These are phyloP conservation scores for Orchesella cincta DNA, from an alignment of 1,140 invertebrate species.

Conservation along the genomic window DNA sequence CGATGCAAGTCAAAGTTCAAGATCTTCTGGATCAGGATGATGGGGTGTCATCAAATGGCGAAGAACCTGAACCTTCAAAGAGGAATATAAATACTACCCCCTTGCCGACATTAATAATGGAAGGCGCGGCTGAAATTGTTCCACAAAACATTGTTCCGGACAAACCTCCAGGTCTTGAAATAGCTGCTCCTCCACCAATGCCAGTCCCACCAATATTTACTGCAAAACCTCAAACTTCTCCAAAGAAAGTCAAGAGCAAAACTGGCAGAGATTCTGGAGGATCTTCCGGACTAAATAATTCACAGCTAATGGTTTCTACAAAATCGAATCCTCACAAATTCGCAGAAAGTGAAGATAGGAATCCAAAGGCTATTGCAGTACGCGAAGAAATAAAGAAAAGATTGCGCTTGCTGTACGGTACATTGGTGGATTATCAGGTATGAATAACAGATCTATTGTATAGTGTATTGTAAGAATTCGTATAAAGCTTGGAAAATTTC, in stretches of 20 bases:
- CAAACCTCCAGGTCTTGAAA: conserved; percentile 53
- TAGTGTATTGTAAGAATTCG: too few species aligned
- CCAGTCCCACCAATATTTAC: not conserved
- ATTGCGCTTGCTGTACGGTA: conserved; percentile 72
- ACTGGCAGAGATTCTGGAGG: not conserved
- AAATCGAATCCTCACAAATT: conserved; percentile 44
- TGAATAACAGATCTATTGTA: too few species aligned
- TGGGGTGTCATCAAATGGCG: conserved; percentile 52
- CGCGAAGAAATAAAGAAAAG: conserved; percentile 70
- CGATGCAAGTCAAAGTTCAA: conserved; percentile 82
- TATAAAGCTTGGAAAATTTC: conserved; percentile 53
- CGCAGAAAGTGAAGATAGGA: conserved; percentile 50
- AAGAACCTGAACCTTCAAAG: conserved; percentile 28
- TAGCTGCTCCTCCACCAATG: not conserved
- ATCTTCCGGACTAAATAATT: not conserved
- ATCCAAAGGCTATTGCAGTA: conserved; percentile 56
- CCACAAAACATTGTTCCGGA: conserved; percentile 55
- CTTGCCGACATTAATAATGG: conserved; percentile 17
- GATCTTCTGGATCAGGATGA: conserved; percentile 77
- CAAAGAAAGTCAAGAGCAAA: not conserved
- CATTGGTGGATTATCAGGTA: conserved; percentile 72
- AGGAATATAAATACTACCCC: conserved; percentile 13
- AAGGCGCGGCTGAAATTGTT: conserved; percentile 48
- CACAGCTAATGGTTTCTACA: not conserved
- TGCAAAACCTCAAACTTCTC: not conserved